Evolutionary conservation across 2,888 invertebrate species (phyloP), one percentile per base, ranked within the genome.

Genomic region (Drosophila testacea): DNA sequence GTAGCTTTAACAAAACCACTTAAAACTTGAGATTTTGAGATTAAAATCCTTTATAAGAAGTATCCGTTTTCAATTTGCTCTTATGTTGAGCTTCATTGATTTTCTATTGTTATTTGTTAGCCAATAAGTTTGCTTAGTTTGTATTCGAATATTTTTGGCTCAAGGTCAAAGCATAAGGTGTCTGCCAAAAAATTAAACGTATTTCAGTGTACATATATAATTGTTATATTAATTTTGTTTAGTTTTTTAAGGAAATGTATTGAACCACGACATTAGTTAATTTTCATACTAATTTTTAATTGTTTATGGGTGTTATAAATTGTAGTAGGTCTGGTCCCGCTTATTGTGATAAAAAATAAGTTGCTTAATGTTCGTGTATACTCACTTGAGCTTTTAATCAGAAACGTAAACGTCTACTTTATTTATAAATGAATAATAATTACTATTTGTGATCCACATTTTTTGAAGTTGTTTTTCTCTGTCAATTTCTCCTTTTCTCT

Each of bases 21-120:
- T 56, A 52, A 66, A 66, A 62, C 69, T 65, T 48, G 4, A 54
- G 7, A 61, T 72, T 73, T 36, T 67, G 38, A 16, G 16, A 16
- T 50, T 57, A 11, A 13, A 16, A n/a, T 54, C 5, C 11, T 42
- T 39, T 54, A 47, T 61, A 42, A 39, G 50, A 48, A 63, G 47
- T 68, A 69, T 73, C 67, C 73, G 52, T 46, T 52, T 60, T 42
- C 66, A 60, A 74, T 66, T 74, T 83, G 41, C 34, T 51, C 55
- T 62, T 51, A 44, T 39, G 28, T 47, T 57, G 47, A 68, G 71
- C 63, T 54, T 65, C 85, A 85, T 80, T 72, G 69, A 77, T 60
- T 83, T 68, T 65, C 56, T 48, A 73, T 80, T 62, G 62, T 62
- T 27, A 55, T 46, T 54, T 39, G 44, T 27, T 28, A 50, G 50